phyloP scores from a whole-genome alignment of 2,797 vertebrate genomes.

The Macroramphosus scolopax region DNA sequence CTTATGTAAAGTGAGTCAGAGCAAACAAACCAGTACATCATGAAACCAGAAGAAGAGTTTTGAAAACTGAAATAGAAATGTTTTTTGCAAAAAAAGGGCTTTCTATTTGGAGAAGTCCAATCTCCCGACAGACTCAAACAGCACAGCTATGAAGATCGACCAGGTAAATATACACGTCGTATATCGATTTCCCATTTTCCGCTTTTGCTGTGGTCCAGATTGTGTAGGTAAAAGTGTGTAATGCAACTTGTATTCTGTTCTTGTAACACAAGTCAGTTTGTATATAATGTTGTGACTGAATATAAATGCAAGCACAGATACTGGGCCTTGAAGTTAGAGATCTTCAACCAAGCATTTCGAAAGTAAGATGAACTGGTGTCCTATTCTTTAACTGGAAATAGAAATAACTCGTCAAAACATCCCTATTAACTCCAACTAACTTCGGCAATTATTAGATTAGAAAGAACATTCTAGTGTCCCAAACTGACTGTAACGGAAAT shows the following conservation, averaged over 20 bases:
- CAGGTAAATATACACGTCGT: slow-evolving; percentile 85
- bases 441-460: slow-evolving; percentile 15
- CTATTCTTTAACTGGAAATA: slow-evolving; percentile 39
- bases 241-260: slow-evolving; percentile 18
- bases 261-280: slow-evolving; percentile 40
- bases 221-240: slow-evolving; percentile 4
- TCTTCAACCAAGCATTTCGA: slow-evolving; percentile 74
- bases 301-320: slow-evolving; percentile 80
- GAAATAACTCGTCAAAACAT: slow-evolving; percentile 36
- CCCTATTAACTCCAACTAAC: slow-evolving; percentile 70
- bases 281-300: slow-evolving; percentile 70
- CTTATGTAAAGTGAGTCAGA: slow-evolving; percentile 33
- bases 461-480: slow-evolving; percentile 27
- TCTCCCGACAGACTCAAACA: slow-evolving; percentile 89
- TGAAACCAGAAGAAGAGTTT: too few relatives aligned
- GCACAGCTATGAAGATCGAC: slow-evolving; percentile 95
- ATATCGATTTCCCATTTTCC: background rate
- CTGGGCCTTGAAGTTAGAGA: slow-evolving; percentile 80
- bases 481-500: slow-evolving; percentile 47
- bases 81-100: slow-evolving; percentile 78
- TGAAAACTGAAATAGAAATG: slow-evolving; percentile 19
- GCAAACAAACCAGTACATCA: too few relatives aligned
- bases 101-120: slow-evolving; percentile 99
- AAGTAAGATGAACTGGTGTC: slow-evolving; percentile 70
- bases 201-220: background rate